A percentile compares a stretch with the other conserved stretches of the same genome.
These are phyloP conservation scores for Agonopterix arenella DNA, from an alignment of 2,888 invertebrate genomes.

Conservation along the genomic window DNA sequence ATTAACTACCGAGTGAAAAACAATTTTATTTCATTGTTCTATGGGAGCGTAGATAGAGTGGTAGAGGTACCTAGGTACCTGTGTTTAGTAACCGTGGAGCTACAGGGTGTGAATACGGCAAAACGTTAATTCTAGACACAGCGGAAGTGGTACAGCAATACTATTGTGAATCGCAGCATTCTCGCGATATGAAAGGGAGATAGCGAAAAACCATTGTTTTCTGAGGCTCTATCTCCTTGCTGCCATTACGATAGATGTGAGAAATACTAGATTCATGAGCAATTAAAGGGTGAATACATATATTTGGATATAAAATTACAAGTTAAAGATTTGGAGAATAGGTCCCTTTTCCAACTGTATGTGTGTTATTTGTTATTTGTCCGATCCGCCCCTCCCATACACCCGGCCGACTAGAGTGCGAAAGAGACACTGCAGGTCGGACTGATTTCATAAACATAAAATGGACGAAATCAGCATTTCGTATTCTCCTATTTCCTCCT, in stretches of 20 bases:
- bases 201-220: conserved; percentile 40
- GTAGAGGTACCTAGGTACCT: neutral
- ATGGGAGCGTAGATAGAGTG: neutral
- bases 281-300: no score
- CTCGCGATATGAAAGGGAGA: conserved; percentile 54
- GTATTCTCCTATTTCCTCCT: no score
- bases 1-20: neutral
- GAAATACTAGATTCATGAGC: conserved; percentile 3
- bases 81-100: neutral
- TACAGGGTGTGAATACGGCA: conserved; percentile 8
- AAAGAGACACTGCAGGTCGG: no score
- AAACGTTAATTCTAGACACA: conserved; percentile 9
- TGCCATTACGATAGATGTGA: conserved; percentile 6
- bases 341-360: no score
- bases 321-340: no score
- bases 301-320: no score
- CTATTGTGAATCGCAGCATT: conserved; percentile 31
- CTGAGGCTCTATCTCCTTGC: conserved; percentile 29
- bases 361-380: no score
- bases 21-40: neutral
- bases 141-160: conserved; percentile 31
- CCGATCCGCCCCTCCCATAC: no score
- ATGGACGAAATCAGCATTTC: no score
- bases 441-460: no score
- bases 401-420: no score